Evolutionary conservation across 2,113 vertebrate genomes (phyloP).

Genomic region (Barbus barbus): DNA sequence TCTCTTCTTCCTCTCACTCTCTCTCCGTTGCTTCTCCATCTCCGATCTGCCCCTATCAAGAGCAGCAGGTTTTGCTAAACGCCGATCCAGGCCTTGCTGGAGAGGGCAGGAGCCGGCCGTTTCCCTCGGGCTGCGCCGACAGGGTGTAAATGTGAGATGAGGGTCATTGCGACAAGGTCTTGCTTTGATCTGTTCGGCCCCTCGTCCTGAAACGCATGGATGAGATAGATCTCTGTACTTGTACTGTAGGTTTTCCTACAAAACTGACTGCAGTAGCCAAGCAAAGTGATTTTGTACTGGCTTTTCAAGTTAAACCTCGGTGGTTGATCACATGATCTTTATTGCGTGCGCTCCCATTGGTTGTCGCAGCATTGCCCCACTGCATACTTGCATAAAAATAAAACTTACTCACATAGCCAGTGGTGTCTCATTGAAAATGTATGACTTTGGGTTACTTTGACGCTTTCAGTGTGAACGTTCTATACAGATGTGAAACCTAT

Average conservation of each 20-base stretch:
- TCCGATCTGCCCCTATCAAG: constrained; percentile 62
- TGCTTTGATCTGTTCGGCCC: background rate
- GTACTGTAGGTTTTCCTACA: background rate
- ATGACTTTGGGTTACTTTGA: no score
- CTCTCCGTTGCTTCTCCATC: background rate
- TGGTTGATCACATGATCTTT: background rate
- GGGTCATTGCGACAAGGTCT: constrained; percentile 38
- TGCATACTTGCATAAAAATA: no score
- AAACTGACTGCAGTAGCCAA: background rate
- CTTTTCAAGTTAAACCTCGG: background rate
- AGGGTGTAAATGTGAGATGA: constrained; percentile 55
- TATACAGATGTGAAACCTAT: no score
- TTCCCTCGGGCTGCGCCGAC: constrained; percentile 56
- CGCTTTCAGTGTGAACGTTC: no score
- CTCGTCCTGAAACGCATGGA: constrained; percentile 14
- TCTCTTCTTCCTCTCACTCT: background rate
- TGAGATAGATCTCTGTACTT: background rate
- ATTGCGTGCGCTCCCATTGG: background rate
- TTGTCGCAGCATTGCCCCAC: background rate
- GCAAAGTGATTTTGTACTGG: background rate
- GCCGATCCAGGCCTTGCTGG: constrained; percentile 76
- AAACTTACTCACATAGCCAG: no score
- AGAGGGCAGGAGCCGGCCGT: constrained; percentile 42
- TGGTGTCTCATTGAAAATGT: no score
- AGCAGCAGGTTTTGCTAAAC: constrained; percentile 84